Percentiles rank a stretch among this genome's conserved stretches.
These are phyloP conservation scores for Mormyrus hasselquistii DNA, from an alignment of 2,797 vertebrate genomes.

Conservation along the genomic window DNA sequence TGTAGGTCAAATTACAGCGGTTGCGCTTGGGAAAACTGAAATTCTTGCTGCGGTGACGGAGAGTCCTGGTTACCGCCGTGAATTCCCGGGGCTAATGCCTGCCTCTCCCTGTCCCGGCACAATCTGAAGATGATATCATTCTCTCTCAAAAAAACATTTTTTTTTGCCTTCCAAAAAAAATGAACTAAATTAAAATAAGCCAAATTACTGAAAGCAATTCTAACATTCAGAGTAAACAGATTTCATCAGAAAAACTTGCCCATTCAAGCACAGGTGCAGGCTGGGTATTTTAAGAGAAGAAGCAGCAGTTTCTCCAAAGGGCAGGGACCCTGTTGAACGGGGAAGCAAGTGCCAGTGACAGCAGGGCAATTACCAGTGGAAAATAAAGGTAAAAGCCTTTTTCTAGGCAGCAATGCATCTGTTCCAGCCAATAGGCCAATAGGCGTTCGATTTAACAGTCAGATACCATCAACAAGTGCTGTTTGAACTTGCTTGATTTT, in stretches of 20 bases:
- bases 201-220: neutral
- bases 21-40: conserved; percentile 65
- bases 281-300: neutral
- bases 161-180: neutral
- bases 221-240: neutral
- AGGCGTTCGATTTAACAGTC: conserved; percentile 32
- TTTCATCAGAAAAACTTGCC: neutral
- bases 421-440: conserved; percentile 28
- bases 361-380: conserved; percentile 30
- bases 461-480: conserved; percentile 30
- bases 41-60: conserved; percentile 73
- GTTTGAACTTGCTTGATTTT: conserved; percentile 39
- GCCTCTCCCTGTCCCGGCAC: neutral
- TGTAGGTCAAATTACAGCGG: conserved; percentile 90
- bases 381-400: conserved; percentile 27
- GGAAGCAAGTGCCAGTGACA: conserved; percentile 24
- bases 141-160: neutral
- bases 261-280: neutral
- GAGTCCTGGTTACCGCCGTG: conserved; percentile 73
- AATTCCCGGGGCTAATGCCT: neutral
- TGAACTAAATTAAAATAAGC: neutral
- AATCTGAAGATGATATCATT: neutral
- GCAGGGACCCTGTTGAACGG: conserved; percentile 17
- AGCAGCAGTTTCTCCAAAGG: neutral
- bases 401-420: conserved; percentile 27